Percentiles rank a stretch among this genome's conserved stretches.
Conservation (phyloP, 2,888 invertebrate species). For the Phorcus lineatus region DNA sequence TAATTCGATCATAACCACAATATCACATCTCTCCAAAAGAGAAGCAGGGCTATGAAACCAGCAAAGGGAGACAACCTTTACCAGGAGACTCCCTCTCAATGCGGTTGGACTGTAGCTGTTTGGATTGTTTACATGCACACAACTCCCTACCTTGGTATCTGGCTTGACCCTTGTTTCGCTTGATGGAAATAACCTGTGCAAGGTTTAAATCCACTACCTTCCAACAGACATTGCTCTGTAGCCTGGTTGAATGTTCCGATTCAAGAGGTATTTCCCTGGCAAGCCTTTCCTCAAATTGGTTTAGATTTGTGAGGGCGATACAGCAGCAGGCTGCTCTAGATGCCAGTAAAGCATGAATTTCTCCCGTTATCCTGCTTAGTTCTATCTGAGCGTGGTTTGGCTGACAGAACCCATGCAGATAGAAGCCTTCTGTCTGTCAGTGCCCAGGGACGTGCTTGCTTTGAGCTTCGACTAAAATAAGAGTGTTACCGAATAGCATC, state of each 20-base stretch:
- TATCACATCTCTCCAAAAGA: too few species aligned
- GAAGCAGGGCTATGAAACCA: too few species aligned
- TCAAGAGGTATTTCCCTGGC: too few species aligned
- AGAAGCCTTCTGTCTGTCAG: background rate
- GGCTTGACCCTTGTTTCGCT: constrained; percentile 10
- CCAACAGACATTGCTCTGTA: constrained; percentile 1
- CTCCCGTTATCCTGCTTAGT: too few species aligned
- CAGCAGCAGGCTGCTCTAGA: too few species aligned
- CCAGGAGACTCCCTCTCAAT: background rate
- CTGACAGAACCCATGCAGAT: constrained; percentile 3
- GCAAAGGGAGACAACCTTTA: background rate
- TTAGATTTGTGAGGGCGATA: too few species aligned
- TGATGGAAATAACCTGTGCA: constrained; percentile 9
- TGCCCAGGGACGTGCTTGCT: background rate
- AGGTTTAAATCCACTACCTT: background rate
- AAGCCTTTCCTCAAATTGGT: too few species aligned
- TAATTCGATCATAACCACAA: background rate
- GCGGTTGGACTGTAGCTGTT: background rate
- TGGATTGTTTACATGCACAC: background rate
- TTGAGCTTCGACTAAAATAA: constrained; percentile 20
- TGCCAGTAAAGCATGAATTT: too few species aligned
- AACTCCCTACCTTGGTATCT: constrained; percentile 8
- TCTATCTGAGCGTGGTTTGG: background rate
- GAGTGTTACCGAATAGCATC: constrained; percentile 26
- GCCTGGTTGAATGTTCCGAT: background rate